Conservation (phyloP, 2,113 vertebrate genomes). For the Canis aureus region DNA sequence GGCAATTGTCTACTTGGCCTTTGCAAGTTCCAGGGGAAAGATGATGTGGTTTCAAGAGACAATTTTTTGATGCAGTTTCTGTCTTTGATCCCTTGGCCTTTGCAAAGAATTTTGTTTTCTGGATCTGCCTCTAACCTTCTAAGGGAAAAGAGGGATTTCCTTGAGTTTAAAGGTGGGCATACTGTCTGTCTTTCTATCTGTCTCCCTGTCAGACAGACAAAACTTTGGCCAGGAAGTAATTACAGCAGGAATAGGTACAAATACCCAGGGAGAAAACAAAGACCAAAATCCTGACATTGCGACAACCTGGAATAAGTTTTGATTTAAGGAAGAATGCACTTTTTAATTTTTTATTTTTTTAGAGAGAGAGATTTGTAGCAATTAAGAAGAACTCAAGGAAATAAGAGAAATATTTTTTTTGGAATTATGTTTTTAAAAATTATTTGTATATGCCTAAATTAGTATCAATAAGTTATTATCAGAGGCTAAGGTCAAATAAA, state of each 20-base stretch:
- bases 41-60: background rate
- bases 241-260: conserved; percentile 2
- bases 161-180: conserved; percentile 60
- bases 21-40: background rate
- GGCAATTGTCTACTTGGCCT: conserved; percentile 57
- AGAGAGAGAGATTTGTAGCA: background rate
- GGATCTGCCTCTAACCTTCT: background rate
- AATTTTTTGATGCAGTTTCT: conserved; percentile 58
- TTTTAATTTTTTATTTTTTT: background rate
- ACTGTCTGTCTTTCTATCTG: conserved; percentile 61
- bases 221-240: conserved; percentile 52
- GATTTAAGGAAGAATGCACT: background rate
- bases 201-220: conserved; percentile 49
- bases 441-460: background rate
- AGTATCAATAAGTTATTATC: background rate
- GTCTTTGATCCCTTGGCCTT: conserved; percentile 53
- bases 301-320: background rate
- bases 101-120: conserved; percentile 56
- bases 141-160: conserved; percentile 40
- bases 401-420: background rate
- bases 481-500: background rate
- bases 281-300: background rate
- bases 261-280: conserved; percentile 51
- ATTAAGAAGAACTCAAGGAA: background rate
- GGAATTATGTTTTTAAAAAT: background rate